A percentile compares a stretch with the other conserved stretches of the same genome.
Conservation (phyloP, 2,888 invertebrate genomes). For the Teinopalpus imperialis region DNA sequence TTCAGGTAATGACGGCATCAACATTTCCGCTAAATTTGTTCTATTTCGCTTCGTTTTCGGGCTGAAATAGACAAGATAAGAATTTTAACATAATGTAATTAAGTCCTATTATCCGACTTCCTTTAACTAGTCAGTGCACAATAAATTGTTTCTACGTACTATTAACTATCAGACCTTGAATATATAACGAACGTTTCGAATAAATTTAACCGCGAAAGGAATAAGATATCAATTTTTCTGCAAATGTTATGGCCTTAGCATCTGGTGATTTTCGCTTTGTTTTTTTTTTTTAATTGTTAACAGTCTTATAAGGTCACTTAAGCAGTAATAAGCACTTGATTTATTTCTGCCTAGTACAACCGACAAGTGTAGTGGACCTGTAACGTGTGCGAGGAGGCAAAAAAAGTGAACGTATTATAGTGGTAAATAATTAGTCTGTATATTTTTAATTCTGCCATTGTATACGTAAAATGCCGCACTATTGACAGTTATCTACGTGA, state of each 20-base stretch:
- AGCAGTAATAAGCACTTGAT: no score
- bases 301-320: no score
- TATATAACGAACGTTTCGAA: conserved; percentile 8
- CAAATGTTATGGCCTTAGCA: conserved; percentile 15
- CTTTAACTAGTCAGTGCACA: conserved; percentile 11
- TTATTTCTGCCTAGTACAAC: no score
- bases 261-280: background rate
- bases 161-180: conserved; percentile 18
- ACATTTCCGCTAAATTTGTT: background rate
- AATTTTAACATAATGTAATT: conserved; percentile 1
- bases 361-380: no score
- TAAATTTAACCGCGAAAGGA: conserved; percentile 15
- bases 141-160: conserved; percentile 18
- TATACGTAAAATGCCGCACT: background rate
- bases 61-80: background rate
- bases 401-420: no score
- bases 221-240: conserved; percentile 17
- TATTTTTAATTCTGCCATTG: conserved; percentile 9
- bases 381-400: no score
- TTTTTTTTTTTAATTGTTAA: background rate
- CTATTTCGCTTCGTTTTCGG: conserved; percentile 1
- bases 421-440: no score
- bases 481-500: conserved; percentile 13
- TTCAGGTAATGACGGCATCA: conserved; percentile 44
- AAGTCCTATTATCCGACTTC: background rate